Percentiles rank a stretch among this genome's conserved stretches.
Conservation (phyloP, 1,140 invertebrate genomes). For the Apis cerana region DNA sequence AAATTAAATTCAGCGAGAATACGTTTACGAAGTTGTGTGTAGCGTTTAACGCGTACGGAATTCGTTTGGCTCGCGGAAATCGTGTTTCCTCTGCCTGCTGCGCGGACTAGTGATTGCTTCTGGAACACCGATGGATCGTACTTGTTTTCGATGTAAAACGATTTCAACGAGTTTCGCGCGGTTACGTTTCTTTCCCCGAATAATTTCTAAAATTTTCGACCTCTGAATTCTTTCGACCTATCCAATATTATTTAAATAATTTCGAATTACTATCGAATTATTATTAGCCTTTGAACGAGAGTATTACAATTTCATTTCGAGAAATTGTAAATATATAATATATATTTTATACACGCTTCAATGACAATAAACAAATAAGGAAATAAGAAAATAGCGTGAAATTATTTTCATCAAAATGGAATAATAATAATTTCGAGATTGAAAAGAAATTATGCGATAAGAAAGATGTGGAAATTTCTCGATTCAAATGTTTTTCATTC, state of each 20-base stretch:
- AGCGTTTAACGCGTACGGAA: slow-evolving; percentile 18
- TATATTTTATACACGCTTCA: too few relatives aligned
- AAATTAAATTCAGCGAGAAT: slow-evolving; percentile 29
- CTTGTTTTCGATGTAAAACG: slow-evolving; percentile 13
- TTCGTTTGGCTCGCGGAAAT: slow-evolving; percentile 36
- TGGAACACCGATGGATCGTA: not conserved
- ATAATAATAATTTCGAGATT: too few relatives aligned
- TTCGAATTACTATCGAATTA: too few relatives aligned
- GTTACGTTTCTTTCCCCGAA: not conserved
- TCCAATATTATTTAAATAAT: not conserved
- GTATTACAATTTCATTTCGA: too few relatives aligned
- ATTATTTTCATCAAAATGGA: too few relatives aligned
- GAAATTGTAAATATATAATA: too few relatives aligned
- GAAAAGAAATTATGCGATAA: too few relatives aligned
- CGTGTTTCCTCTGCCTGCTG: slow-evolving; percentile 4
- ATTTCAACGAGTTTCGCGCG: not conserved
- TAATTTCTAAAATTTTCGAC: not conserved
- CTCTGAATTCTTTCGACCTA: not conserved
- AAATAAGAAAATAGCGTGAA: too few relatives aligned
- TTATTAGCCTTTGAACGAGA: too few relatives aligned
- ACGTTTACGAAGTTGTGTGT: not conserved
- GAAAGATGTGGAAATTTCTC: too few relatives aligned
- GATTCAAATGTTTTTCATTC: too few relatives aligned
- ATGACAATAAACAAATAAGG: too few relatives aligned
- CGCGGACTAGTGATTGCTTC: slow-evolving; percentile 16